These are phyloP conservation scores for Aphelinus certus DNA, from an alignment of 1,140 invertebrate genomes.

Conservation along the genomic window DNA sequence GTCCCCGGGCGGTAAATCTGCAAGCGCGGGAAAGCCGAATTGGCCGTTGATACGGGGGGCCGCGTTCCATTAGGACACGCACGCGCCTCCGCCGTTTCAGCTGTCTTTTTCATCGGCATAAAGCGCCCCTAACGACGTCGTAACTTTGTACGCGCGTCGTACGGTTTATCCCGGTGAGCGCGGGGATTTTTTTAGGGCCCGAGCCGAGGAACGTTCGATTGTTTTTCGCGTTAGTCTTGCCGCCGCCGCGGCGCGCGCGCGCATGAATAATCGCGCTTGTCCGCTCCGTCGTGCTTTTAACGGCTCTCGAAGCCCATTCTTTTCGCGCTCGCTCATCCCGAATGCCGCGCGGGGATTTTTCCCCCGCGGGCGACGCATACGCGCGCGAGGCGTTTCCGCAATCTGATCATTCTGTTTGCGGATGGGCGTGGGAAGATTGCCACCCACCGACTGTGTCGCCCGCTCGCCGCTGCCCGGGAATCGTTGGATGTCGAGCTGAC, in stretches of 20 bases:
- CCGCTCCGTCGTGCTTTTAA: constrained; percentile 1
- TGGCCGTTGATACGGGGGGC: not conserved
- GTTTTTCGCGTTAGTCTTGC: not conserved
- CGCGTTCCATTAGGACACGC: constrained; percentile 17
- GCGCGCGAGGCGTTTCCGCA: too few relatives aligned
- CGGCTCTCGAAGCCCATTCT: not conserved
- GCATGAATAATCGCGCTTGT: constrained; percentile 24
- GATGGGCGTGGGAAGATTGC: too few relatives aligned
- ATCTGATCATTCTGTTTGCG: too few relatives aligned
- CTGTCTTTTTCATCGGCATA: constrained; percentile 44
- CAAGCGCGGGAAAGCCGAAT: constrained; percentile 11
- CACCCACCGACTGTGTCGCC: too few relatives aligned
- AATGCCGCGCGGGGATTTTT: too few relatives aligned
- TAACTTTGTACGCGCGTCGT: constrained; percentile 26
- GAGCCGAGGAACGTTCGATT: constrained; percentile 2
- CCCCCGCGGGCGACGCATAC: too few relatives aligned
- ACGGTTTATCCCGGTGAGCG: not conserved
- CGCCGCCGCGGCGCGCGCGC: not conserved
- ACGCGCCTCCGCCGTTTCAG: constrained; percentile 23
- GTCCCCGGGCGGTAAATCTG: not conserved
- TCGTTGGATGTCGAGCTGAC: not conserved
- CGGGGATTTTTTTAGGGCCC: constrained; percentile 6
- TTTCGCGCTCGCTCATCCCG: too few relatives aligned
- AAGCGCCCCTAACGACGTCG: constrained; percentile 43
- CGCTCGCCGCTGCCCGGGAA: not conserved